Base-by-base conservation (phyloP, 2,113 vertebrate species). In the Ibidorhyncha struthersii region DNA sequence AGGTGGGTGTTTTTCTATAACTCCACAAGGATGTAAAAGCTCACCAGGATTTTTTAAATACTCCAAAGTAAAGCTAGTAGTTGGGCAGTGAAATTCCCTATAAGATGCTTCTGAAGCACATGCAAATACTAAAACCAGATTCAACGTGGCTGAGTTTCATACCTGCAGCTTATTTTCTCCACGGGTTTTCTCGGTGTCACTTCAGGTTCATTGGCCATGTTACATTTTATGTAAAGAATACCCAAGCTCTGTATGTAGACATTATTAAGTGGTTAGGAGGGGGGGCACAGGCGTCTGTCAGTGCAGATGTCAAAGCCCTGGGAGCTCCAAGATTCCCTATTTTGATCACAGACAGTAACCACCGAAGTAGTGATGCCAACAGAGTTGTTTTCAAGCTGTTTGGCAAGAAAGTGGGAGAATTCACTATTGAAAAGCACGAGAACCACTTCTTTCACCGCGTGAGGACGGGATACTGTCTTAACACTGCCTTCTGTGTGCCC, bases 371-470 rank as follows among this genome's bases (percentile, higher is more conserved):
- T 91, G 53, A 86, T 93, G 71, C 90, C 63, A 77, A 15, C 59
- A 80, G 86, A 67, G 56, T 72, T 91, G 91, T 94, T 92, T 96
- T 80, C 89, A 95, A 88, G 63, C 84, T 90, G 29, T 91, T 93
- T n/a, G 71, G 50, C 79, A 89, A 93, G 73, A 61, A 85, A 70
- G 93, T 95, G 70, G 26, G 62, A 77, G 80, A 86, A 88, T 88
- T 94, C 47, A 43, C 69, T 9, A 12, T 1, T 89, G 73, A 89
- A 76, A 86, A 30, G 43, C 59, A 36, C 15, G 1, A 94, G 71
- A 82, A 36, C 40, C 34, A 22, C 84, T 92, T 73, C 27, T 92
- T 89, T 70, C 47, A 84, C 66, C 30, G 2, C 27, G 3, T 56
- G 87, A 73, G 43, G 59, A 79, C 6, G 12, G 80, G 80, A 58